Conservation (phyloP, 2,797 vertebrate genomes). For the Miichthys miiuy region DNA sequence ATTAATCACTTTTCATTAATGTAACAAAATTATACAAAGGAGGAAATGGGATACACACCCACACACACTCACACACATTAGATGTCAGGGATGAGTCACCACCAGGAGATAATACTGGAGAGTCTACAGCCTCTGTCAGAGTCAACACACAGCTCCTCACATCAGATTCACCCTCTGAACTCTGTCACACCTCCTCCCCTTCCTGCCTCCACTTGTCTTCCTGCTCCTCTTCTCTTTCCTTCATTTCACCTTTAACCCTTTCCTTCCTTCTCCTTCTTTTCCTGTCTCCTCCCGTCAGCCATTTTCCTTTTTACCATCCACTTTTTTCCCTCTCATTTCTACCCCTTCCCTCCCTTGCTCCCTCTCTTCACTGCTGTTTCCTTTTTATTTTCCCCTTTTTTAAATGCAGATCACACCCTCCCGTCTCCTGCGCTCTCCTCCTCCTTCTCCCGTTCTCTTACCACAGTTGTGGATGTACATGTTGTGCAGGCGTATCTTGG, state of each 20-base stretch:
- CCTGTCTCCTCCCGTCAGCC: constrained; percentile 10
- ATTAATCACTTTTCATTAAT: constrained; percentile 69
- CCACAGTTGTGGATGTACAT: constrained; percentile 97
- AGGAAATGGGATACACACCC: constrained; percentile 11
- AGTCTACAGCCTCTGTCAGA: constrained; percentile 71
- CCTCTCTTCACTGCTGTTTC: neutral
- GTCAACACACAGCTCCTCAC: constrained; percentile 62
- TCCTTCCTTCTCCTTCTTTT: constrained; percentile 16
- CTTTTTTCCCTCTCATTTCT: neutral
- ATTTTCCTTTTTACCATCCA: constrained; percentile 18
- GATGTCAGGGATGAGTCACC: constrained; percentile 72
- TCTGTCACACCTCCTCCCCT: constrained; percentile 64
- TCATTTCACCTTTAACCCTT: constrained; percentile 60
- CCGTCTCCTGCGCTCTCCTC: neutral
- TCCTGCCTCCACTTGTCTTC: constrained; percentile 25
- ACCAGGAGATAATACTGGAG: constrained; percentile 61
- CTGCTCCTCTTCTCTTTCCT: constrained; percentile 32
- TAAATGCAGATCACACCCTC: constrained; percentile 18
- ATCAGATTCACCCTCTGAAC: constrained; percentile 74
- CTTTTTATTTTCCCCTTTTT: neutral
- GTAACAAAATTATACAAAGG: constrained; percentile 56
- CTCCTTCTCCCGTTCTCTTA: constrained; percentile 74
- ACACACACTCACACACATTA: constrained; percentile 22
- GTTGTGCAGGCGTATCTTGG: constrained; percentile 89
- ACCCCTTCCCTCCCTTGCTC: neutral